A percentile compares a stretch with the other conserved stretches of the same genome.
phyloP scores from a whole-genome alignment of 2,113 vertebrate genomes.

The Trachemys scripta region DNA sequence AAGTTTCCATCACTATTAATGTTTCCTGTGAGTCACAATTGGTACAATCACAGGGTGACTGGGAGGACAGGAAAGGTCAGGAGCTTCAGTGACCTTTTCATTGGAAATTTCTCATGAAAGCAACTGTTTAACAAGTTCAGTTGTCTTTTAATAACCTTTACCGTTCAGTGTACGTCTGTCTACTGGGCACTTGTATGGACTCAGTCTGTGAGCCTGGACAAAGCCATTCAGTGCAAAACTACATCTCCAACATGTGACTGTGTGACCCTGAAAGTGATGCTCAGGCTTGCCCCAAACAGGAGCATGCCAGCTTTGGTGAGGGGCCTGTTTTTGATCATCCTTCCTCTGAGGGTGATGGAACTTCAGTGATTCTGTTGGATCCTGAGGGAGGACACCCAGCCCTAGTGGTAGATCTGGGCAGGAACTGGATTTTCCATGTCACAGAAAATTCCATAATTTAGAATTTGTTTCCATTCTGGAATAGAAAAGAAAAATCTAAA shows the following conservation, averaged over 20 bases:
- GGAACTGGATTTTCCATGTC: neutral
- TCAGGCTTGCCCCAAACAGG: neutral
- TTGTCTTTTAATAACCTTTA: constrained; percentile 59
- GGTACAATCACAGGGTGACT: constrained; percentile 42
- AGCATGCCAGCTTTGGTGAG: neutral
- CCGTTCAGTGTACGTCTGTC: neutral
- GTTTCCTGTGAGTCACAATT: neutral
- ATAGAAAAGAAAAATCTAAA: too few species aligned
- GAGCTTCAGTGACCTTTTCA: constrained; percentile 69
- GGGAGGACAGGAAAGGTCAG: constrained; percentile 57
- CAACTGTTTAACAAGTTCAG: constrained; percentile 47
- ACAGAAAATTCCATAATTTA: neutral
- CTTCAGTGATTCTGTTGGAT: neutral
- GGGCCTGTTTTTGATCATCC: neutral
- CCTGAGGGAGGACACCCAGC: neutral
- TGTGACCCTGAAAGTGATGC: neutral
- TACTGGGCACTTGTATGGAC: constrained; percentile 37
- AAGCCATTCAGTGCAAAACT: neutral
- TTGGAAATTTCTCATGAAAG: constrained; percentile 53
- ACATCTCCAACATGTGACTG: neutral
- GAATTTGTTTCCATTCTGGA: neutral
- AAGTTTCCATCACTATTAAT: constrained; percentile 18
- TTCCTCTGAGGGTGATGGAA: neutral
- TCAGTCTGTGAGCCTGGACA: neutral
- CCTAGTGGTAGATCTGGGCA: neutral